A percentile compares a stretch with the other conserved stretches of the same genome.
phyloP scores from a whole-genome alignment of 2,113 vertebrate species.

The Microtus montanus region DNA sequence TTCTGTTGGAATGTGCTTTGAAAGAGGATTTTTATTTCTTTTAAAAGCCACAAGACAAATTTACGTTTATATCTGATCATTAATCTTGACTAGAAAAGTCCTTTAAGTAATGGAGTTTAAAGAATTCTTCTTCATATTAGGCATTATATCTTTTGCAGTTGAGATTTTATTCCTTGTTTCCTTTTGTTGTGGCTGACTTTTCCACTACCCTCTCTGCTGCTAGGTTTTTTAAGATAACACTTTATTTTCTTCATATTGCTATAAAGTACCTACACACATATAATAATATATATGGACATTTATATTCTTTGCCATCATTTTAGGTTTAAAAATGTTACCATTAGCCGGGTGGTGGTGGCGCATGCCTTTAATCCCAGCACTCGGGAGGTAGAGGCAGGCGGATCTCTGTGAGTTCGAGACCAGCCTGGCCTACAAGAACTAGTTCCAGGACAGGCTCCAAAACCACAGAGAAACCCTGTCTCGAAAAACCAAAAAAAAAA shows the following conservation, averaged over 20 bases:
- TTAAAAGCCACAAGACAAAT: neutral
- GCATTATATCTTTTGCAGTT: neutral
- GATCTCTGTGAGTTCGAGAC: too few species aligned
- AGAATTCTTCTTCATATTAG: neutral
- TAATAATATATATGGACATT: neutral
- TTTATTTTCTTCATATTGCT: constrained; percentile 33
- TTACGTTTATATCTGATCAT: constrained; percentile 11
- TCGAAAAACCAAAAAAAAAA: too few species aligned
- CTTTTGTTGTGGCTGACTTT: constrained; percentile 21
- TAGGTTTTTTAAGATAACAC: neutral
- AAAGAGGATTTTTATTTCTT: constrained; percentile 15
- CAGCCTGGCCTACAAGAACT: too few species aligned
- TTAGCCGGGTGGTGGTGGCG: too few species aligned
- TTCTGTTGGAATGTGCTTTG: constrained; percentile 50
- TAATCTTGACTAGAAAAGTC: constrained; percentile 27
- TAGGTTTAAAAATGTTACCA: neutral
- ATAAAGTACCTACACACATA: neutral
- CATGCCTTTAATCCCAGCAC: too few species aligned
- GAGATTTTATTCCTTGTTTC: neutral
- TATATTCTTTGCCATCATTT: constrained; percentile 6
- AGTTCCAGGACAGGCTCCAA: too few species aligned
- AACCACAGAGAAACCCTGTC: too few species aligned
- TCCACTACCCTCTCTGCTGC: neutral
- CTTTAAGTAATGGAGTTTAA: neutral
- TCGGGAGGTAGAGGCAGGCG: too few species aligned